A percentile compares a stretch with the other conserved stretches of the same genome.
Evolutionary conservation across 2,797 vertebrate species (phyloP).

Genomic region (Premnoplex brunnescens): DNA sequence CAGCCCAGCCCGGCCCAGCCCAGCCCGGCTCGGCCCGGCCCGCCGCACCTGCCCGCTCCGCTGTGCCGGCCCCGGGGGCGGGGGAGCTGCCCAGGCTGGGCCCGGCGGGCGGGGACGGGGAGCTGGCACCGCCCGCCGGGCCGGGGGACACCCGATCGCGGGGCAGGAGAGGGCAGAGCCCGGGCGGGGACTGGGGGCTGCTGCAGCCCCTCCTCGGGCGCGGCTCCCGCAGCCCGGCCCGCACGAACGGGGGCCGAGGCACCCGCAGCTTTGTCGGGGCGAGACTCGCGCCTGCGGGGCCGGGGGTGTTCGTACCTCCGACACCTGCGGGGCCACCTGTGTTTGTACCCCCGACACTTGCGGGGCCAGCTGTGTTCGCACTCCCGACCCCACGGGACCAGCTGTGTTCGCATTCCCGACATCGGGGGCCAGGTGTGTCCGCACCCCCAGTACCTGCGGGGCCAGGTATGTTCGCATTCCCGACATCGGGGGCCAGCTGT

Average conservation of each 20-base stretch:
- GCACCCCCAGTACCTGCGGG: too few species aligned
- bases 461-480: too few species aligned
- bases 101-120: not conserved
- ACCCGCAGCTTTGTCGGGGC: not conserved
- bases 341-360: too few species aligned
- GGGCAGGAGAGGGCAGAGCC: not conserved
- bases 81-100: not conserved
- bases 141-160: not conserved
- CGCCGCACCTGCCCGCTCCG: not conserved
- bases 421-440: too few species aligned
- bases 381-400: not conserved
- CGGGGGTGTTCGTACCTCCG: too few species aligned
- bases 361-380: too few species aligned
- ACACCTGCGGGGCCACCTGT: not conserved
- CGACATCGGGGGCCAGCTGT: too few species aligned
- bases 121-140: not conserved
- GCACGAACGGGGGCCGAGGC: not conserved
- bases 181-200: not conserved
- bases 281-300: not conserved
- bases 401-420: too few species aligned
- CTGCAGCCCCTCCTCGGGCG: not conserved
- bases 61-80: not conserved
- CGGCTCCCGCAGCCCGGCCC: not conserved
- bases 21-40: not conserved
- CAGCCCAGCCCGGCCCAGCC: not conserved